Conservation (phyloP, 2,888 invertebrate species). For the Drosophila silvestris region DNA sequence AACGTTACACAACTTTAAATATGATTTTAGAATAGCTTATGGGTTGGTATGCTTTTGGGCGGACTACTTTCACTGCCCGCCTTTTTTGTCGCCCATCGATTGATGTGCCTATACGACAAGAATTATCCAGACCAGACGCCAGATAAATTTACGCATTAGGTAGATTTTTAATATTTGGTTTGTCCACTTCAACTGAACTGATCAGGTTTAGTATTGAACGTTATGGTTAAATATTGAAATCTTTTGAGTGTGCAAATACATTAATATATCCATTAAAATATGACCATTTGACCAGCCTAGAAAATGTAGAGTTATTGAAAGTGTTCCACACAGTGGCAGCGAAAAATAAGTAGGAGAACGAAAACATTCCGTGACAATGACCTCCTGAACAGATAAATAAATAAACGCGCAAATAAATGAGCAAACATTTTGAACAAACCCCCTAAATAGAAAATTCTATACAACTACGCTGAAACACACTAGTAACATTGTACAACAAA, state of each 20-base stretch:
- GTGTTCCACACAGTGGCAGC: background rate
- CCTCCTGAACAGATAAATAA: background rate
- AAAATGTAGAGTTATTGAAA: background rate
- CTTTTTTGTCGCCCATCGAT: slow-evolving; percentile 91
- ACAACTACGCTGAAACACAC: slow-evolving; percentile 9
- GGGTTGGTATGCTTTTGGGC: slow-evolving; percentile 95
- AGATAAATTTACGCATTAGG: background rate
- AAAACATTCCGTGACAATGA: background rate
- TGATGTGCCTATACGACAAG: slow-evolving; percentile 94
- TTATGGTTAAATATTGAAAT: background rate
- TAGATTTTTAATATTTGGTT: background rate
- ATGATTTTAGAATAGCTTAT: slow-evolving; percentile 93
- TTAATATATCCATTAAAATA: background rate
- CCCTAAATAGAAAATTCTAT: slow-evolving; percentile 25
- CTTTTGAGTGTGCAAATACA: background rate
- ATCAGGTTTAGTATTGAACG: background rate
- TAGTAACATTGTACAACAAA: background rate
- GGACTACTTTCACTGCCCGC: slow-evolving; percentile 92
- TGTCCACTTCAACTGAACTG: background rate
- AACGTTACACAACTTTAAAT: no score
- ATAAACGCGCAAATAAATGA: background rate
- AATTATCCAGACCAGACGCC: slow-evolving; percentile 88
- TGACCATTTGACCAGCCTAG: background rate
- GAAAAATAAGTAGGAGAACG: background rate
- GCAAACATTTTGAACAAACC: slow-evolving; percentile 58